These are phyloP conservation scores for Troilus luridus DNA, from an alignment of 2,888 invertebrate genomes.

Conservation along the genomic window DNA sequence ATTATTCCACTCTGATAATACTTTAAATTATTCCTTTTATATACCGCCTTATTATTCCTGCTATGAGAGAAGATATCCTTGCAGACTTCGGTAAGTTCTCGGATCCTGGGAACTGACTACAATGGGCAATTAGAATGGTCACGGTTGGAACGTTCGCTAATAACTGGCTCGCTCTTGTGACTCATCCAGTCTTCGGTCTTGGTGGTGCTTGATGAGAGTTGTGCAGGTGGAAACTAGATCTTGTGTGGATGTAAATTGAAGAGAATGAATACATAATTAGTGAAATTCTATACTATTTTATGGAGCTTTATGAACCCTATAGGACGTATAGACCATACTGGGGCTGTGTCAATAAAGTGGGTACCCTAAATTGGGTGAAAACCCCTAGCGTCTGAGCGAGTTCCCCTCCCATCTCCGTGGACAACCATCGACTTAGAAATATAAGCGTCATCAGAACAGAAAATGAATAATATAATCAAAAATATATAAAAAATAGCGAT, in stretches of 20 bases:
- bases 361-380: too few species aligned
- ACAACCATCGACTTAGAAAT: too few species aligned
- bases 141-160: neutral
- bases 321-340: too few species aligned
- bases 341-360: too few species aligned
- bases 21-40: neutral
- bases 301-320: too few species aligned
- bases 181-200: neutral
- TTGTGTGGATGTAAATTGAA: neutral
- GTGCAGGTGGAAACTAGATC: neutral
- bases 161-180: neutral
- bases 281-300: too few species aligned
- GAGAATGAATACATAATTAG: neutral
- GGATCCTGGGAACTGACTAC: neutral
- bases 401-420: too few species aligned
- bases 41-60: neutral
- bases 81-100: neutral
- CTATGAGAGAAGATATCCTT: neutral
- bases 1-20: neutral
- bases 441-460: too few species aligned
- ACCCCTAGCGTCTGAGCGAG: too few species aligned
- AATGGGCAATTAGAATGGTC: constrained; percentile 19
- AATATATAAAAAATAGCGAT: too few species aligned
- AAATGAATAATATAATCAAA: too few species aligned
- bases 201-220: neutral